Percentiles rank a stretch among this genome's conserved stretches.
phyloP scores from a whole-genome alignment of 2,797 vertebrate genomes.

The Tenualosa thibaudeaui region DNA sequence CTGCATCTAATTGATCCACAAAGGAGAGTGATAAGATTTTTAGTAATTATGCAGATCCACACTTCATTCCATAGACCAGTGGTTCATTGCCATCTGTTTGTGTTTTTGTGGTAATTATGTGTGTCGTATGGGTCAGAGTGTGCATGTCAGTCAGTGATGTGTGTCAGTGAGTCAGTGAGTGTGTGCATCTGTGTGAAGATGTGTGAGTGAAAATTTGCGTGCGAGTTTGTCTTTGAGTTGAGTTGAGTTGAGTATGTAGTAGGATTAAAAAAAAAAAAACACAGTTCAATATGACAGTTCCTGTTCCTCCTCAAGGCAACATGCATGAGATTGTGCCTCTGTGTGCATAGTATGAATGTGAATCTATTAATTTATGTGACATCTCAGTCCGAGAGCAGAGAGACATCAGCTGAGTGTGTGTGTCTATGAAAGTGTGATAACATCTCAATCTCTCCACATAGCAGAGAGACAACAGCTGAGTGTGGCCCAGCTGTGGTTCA shows the following conservation, averaged over 20 bases:
- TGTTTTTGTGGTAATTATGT: neutral
- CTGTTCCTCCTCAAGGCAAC: too few relatives aligned
- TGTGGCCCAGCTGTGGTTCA: neutral
- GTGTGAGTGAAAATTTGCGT: neutral
- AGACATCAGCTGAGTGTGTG: neutral
- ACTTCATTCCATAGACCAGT: constrained; percentile 70
- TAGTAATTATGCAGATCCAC: constrained; percentile 77
- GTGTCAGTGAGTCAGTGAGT: too few relatives aligned
- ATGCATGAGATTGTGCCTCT: too few relatives aligned
- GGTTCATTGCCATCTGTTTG: too few relatives aligned
- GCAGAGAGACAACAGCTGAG: constrained; percentile 44
- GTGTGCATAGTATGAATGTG: neutral
- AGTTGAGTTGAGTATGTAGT: too few relatives aligned
- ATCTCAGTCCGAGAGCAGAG: too few relatives aligned
- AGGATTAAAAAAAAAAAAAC: too few relatives aligned
- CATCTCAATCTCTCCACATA: too few relatives aligned
- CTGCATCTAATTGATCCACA: constrained; percentile 75
- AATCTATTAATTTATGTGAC: too few relatives aligned
- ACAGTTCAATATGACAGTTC: too few relatives aligned
- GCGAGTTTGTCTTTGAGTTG: neutral
- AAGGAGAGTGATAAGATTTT: constrained; percentile 69
- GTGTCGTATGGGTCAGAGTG: neutral
- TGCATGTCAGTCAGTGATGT: too few relatives aligned
- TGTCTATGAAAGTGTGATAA: neutral
- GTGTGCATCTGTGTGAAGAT: too few relatives aligned